Base-by-base conservation (phyloP, 2,113 vertebrate genomes). In the Vidua chalybeata region DNA sequence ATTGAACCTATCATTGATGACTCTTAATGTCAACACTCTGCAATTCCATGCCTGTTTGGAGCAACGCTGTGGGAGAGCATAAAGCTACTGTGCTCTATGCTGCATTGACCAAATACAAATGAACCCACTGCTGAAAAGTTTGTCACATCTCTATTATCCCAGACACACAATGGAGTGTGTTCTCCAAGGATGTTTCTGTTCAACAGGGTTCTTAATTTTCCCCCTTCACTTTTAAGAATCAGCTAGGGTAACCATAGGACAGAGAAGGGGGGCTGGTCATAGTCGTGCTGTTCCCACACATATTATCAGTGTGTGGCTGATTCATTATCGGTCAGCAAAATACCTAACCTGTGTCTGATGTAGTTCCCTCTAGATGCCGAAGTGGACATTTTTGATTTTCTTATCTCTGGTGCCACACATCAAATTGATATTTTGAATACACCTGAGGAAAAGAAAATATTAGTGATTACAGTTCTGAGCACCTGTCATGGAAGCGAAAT, bases 11-110 rank as follows among this genome's bases (percentile, higher is more conserved):
- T 4, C 62, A 49, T 18, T 89, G 31, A 28, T 77, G 22, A 68
- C 61, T 87, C 24, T 75, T 27, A 20, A 18, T 63, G 48, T 30
- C 21, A 23, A 12, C 24, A 7, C 33, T 1, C n/a, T 78, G 61
- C n/a, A 45, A 6, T 49, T 24, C 56, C 9, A 23, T 5, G 2
- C 18, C 12, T 37, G 39, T 66, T 31, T 59, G 43, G 62, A 67
- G 1, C 21, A 37, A 11, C 0, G 0, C 0, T 0, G 0, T 68
- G 15, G 27, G 17, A 23, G 33, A 68, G 22, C 8, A 8, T 30
- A 8, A 84, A 64, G 35, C 10, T 52, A 3, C 28, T 69, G 2
- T 0, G 0, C 23, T 56, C 11, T 14, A 0, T 35, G 22, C 30
- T 39, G 8, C 18, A 2, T 14, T n/a, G 31, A 27, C 31, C 3